A percentile compares a stretch with the other conserved stretches of the same genome.
Conservation (phyloP, 1,140 invertebrate species). For the Cherax destructor region DNA sequence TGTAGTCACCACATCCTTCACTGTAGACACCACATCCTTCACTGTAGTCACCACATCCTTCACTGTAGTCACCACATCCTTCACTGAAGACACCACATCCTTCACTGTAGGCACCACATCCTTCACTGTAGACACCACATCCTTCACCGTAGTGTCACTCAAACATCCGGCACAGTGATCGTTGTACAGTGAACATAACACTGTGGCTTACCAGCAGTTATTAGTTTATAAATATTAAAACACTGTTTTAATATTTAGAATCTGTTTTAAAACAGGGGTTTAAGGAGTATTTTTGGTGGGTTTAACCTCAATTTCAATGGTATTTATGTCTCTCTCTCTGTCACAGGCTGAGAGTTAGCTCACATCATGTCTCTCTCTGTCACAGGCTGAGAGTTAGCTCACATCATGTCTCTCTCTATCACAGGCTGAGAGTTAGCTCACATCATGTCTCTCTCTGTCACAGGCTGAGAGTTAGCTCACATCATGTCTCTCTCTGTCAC, state of each 20-base stretch:
- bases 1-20: too few relatives aligned
- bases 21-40: too few relatives aligned
- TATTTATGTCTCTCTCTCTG: neutral
- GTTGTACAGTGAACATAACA: neutral
- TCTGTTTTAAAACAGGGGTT: neutral
- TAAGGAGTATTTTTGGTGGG: neutral
- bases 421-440: neutral
- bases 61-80: too few relatives aligned
- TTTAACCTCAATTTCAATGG: neutral
- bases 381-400: neutral
- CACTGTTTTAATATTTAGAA: neutral
- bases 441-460: conserved; percentile 20
- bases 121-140: too few relatives aligned
- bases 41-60: too few relatives aligned
- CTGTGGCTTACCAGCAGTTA: too few relatives aligned
- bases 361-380: conserved; percentile 16
- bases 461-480: neutral
- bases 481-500: conserved; percentile 22
- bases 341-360: neutral
- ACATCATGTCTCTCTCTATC: conserved; percentile 18
- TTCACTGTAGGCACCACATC: too few relatives aligned
- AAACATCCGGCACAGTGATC: neutral
- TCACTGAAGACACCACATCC: too few relatives aligned
- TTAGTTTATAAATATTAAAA: neutral
- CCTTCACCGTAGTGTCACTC: too few relatives aligned